Percentiles rank a stretch among this genome's conserved stretches.
Evolutionary conservation across 2,113 vertebrate genomes (phyloP).

Genomic region (Phalacrocorax pelagicus): DNA sequence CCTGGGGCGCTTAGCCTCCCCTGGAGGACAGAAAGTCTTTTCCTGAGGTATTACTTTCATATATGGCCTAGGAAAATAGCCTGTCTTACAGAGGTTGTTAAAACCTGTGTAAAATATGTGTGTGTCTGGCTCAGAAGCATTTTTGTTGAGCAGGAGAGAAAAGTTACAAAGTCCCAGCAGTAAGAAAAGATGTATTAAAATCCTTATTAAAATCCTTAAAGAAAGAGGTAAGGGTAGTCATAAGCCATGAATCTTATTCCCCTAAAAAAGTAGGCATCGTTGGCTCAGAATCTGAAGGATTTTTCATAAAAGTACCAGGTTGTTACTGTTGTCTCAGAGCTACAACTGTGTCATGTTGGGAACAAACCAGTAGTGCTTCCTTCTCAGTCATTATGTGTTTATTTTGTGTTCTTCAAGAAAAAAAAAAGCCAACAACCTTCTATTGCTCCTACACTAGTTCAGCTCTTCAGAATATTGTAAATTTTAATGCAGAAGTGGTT

Average conservation of each 20-base stretch:
- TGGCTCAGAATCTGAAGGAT: not conserved
- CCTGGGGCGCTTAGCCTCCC: fast-evolving
- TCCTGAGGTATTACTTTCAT: not conserved
- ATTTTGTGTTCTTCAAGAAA: not conserved
- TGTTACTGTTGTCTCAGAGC: not conserved
- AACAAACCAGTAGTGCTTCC: not conserved
- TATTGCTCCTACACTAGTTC: fast-evolving
- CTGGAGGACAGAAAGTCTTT: not conserved
- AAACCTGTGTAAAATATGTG: not conserved
- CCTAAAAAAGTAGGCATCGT: fast-evolving
- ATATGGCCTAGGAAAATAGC: not conserved
- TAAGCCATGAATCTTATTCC: fast-evolving
- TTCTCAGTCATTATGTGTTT: not conserved
- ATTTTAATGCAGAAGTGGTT: not conserved
- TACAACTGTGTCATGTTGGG: no score
- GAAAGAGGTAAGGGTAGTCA: not conserved
- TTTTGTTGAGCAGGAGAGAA: not conserved
- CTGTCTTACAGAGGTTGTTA: not conserved
- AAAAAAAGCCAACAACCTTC: no score
- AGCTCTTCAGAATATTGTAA: not conserved
- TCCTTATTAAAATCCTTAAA: not conserved
- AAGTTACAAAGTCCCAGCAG: not conserved
- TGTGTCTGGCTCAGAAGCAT: not conserved
- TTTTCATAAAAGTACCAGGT: not conserved
- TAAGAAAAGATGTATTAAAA: not conserved